Evolutionary conservation across 2,888 invertebrate species (phyloP), one percentile per base, ranked within the genome.

Genomic region (Torymus tubicola): DNA sequence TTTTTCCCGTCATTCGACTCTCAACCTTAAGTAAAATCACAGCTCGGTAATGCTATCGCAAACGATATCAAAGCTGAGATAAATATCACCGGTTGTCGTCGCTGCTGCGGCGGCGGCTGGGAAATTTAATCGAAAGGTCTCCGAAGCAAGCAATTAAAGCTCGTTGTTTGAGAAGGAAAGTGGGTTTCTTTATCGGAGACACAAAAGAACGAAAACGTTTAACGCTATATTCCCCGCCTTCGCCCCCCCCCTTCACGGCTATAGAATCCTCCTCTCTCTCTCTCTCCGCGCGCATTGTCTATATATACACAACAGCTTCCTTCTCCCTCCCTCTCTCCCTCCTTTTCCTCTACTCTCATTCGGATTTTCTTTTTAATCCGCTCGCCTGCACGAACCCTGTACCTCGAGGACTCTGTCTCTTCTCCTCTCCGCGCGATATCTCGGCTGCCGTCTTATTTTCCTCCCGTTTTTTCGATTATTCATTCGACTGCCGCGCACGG

Each of bases 31-130:
- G 21, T 67, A 65, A 18, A 60, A 58, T 5, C 61, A 13, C 11
- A 50, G 42, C 50, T n/a, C 52, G n/a, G 16, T 50, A 65, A 75
- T 3, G 50, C 11, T 52, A 52, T 58, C 72, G 74, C 65, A 18
- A 60, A 11, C 31, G 64, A 57, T 50, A 70, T 64, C 55, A 63
- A 53, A 73, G 73, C 24, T 18, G 14, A 8, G 69, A 79, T 74
- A 86, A 86, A 86, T 85, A 84, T 84, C 69, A 72, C 42, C 42
- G 42, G 5, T 42, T 42, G 42, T 42, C 42, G 42, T 42, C 42
- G 42, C 31, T 5, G 14, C 52, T 21, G 55, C 14, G 53, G 57
- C 8, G 74, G 1, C 10, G 24, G 5, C 18, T 53, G 4, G 18
- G 69, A 73, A 73, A 81, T 81, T 78, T 58, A 81, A 74, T 76